Evolutionary conservation across 2,888 invertebrate genomes (phyloP), one percentile per base, ranked within the genome.

Genomic region (Barypeithes pellucidus): DNA sequence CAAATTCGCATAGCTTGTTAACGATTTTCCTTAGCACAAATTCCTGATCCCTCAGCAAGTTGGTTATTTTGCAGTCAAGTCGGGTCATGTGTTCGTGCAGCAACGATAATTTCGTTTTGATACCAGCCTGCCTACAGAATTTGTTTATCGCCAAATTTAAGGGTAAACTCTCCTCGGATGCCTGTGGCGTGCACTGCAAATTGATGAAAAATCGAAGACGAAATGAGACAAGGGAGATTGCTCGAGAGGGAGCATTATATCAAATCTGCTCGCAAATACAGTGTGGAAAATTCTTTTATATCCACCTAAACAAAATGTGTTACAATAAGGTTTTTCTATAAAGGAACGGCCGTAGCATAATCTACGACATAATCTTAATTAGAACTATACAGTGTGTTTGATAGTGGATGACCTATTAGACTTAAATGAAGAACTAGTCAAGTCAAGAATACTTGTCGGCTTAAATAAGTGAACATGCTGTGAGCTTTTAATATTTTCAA

Each of bases 71-170:
- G 16, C 68, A 73, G 43, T 82, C 82, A 5, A 81, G 67, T 7
- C 66, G 63, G n/a, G 68, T 41, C 83, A 82, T 82, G 39, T 82
- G 79, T 39, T 82, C 81, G 75, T 83, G 80, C n/a, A 83, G 72
- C 29, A 60, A 54, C 54, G 75, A 72, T 47, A 83, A 74, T 50
- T 76, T 80, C 52, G 81, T 83, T 76, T 82, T 83, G 41, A 82
- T 63, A 8, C 83, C 83, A 11, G 74, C 74, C 73, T 81, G 76
- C 61, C 77, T 80, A 70, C 77, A 81, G 73, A 83, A 84, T 50
- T 80, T 78, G 59, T 77, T 79, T 72, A 84, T 66, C 0, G 84
- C 83, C 54, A 84, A 70, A 63, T 79, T 80, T 5, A 83, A 65
- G 4, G 81, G 80, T 33, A 84, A 75, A 72, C 81, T 83, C 54